Evolutionary conservation across 2,888 invertebrate species (phyloP), one percentile per base, ranked within the genome.

Genomic region (Philereme vetulata): DNA sequence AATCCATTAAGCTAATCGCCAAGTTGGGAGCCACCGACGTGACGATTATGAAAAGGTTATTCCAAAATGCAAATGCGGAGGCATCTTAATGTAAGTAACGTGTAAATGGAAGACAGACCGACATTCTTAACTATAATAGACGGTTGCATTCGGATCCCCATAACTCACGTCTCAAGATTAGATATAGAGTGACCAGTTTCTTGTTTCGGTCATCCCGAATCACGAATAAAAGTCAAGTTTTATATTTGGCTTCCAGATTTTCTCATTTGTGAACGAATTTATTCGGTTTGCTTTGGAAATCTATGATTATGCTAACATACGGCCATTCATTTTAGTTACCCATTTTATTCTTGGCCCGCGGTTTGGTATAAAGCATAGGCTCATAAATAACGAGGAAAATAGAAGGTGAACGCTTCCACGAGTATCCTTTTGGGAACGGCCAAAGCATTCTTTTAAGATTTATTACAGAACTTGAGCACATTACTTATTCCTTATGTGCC

Each of bases 381-480:
- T 79, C 90, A 91, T 92, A 92, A 92, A 92, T 92, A 90, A 91
- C 88, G 74, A 73, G 86, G 88, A 85, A 90, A 91, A 91, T 91
- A 90, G 90, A 90, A 92, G 90, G 91, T 90, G 90, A 90, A 90
- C 75, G 89, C 87, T 89, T 88, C 88, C 85, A 87, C 79, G 85
- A 89, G 91, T 89, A 90, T 90, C 91, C 91, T 91, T 92, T 91
- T 86, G 90, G 91, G 91, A 89, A 81, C 88, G 86, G 82, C 86
- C 88, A 88, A 85, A 91, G 91, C 90, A 91, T 92, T 92, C 90
- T 92, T 92, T 90, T 88, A 87, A 91, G 91, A 92, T 92, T 92
- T 91, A 92, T 92, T 89, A 85, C 86, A 80, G 82, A 91, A 91
- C 85, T 91, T 91, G 87, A 84, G 82, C 84, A 85, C 90, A 90